These are phyloP conservation scores for Acrocephalus scirpaceus DNA, from an alignment of 2,797 vertebrate genomes.

Conservation along the genomic window DNA sequence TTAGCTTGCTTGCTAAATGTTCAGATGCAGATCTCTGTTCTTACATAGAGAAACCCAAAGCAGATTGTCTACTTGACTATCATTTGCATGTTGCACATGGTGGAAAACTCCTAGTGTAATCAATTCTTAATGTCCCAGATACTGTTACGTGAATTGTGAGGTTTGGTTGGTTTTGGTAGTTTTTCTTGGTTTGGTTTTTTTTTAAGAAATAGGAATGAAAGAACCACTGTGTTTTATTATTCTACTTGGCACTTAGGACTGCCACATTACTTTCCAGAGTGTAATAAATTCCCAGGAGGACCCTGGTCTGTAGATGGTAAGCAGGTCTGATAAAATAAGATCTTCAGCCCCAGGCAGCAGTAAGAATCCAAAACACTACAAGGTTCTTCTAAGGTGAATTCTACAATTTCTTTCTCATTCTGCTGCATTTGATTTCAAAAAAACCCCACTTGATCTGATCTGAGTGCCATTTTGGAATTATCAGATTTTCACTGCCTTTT, in stretches of 20 bases:
- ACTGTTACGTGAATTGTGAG: neutral
- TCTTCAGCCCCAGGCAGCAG: neutral
- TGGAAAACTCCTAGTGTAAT: neutral
- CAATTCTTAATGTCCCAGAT: neutral
- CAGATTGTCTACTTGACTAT: neutral
- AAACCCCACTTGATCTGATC: neutral
- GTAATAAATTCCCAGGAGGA: neutral
- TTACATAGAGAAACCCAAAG: neutral
- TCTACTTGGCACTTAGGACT: neutral
- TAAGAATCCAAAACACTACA: neutral
- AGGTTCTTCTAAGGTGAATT: constrained; percentile 5
- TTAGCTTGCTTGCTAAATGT: neutral
- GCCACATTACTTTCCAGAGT: neutral
- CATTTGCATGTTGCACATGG: neutral
- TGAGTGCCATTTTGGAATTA: constrained; percentile 58
- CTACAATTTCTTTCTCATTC: neutral
- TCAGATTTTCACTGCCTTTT: constrained; percentile 57
- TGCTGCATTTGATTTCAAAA: neutral
- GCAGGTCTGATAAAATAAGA: neutral
- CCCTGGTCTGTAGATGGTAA: neutral
- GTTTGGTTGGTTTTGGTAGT: neutral
- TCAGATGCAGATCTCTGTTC: neutral
- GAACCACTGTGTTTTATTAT: neutral
- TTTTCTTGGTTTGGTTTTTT: neutral
- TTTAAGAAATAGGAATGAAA: neutral